A percentile compares a stretch with the other conserved stretches of the same genome.
These are phyloP conservation scores for Sipunculus nudus DNA, from an alignment of 2,888 invertebrate species.

Conservation along the genomic window DNA sequence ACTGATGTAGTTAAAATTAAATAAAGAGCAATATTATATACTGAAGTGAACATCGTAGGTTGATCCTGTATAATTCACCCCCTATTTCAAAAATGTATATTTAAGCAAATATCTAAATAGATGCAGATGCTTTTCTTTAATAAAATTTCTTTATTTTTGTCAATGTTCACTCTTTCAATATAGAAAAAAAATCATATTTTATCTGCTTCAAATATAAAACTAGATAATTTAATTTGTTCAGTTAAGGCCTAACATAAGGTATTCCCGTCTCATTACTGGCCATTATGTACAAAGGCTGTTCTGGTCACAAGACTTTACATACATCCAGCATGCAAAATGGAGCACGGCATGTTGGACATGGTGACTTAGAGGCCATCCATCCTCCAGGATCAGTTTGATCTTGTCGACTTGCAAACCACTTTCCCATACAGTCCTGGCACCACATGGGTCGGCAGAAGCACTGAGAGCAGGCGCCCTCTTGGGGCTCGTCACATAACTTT, in stretches of 20 bases:
- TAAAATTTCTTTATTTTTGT: not conserved
- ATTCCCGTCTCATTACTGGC: no score
- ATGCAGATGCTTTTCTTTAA: not conserved
- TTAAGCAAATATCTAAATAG: not conserved
- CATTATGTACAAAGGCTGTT: no score
- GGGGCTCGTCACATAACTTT: constrained; percentile 72
- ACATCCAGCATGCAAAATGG: constrained; percentile 88
- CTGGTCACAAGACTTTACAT: constrained; percentile 58
- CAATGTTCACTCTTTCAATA: not conserved
- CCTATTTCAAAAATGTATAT: not conserved
- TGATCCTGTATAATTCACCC: not conserved
- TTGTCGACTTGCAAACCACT: constrained; percentile 83
- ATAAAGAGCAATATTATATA: no score
- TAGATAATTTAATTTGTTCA: no score
- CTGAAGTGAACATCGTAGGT: no score
- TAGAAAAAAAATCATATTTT: no score
- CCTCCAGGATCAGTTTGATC: constrained; percentile 75
- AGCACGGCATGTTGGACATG: constrained; percentile 88
- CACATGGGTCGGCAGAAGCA: constrained; percentile 88
- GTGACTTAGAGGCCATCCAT: constrained; percentile 84
- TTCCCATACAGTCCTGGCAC: constrained; percentile 78
- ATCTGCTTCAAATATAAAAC: no score
- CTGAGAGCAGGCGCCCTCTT: constrained; percentile 68
- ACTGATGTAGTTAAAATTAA: no score
- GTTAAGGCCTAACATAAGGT: not conserved